These are phyloP conservation scores for Seriola dumerili DNA, from an alignment of 2,113 vertebrate species.

Conservation along the genomic window DNA sequence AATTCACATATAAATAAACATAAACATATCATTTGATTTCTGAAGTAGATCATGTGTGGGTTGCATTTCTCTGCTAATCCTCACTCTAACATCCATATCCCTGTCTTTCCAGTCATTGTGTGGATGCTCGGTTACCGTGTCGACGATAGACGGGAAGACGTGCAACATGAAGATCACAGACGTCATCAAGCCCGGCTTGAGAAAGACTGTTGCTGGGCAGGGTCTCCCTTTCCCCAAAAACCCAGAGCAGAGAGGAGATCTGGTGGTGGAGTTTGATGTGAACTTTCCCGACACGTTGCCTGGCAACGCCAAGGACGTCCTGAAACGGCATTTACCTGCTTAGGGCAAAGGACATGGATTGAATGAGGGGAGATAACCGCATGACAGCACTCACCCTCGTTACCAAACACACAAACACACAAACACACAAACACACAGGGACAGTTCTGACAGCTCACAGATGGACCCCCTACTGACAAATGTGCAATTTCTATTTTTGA, in stretches of 20 bases:
- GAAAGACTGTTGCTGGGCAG: slow-evolving; percentile 94
- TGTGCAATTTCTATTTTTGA: slow-evolving; percentile 85
- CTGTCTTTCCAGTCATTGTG: slow-evolving; percentile 91
- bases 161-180: slow-evolving; percentile 97
- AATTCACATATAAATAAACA: too few relatives aligned
- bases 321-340: slow-evolving; percentile 95
- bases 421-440: slow-evolving; percentile 6
- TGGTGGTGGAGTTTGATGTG: slow-evolving; percentile 98
- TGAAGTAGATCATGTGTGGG: slow-evolving; percentile 19
- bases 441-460: slow-evolving; percentile 58
- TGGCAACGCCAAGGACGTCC: slow-evolving; percentile 94
- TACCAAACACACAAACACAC: slow-evolving; percentile 15
- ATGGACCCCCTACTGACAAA: slow-evolving; percentile 70
- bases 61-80: slow-evolving; percentile 3
- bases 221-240: slow-evolving; percentile 97
- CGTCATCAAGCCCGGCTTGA: slow-evolving; percentile 97
- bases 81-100: slow-evolving; percentile 31
- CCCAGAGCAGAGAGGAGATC: slow-evolving; percentile 95
- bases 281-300: slow-evolving; percentile 94
- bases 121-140: slow-evolving; percentile 96
- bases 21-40: too few relatives aligned
- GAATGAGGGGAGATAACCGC: background rate
- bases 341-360: slow-evolving; percentile 72
- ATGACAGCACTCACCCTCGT: slow-evolving; percentile 27
- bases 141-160: slow-evolving; percentile 95